phyloP scores from a whole-genome alignment of 2,797 vertebrate genomes.

The Champsocephalus gunnari region DNA sequence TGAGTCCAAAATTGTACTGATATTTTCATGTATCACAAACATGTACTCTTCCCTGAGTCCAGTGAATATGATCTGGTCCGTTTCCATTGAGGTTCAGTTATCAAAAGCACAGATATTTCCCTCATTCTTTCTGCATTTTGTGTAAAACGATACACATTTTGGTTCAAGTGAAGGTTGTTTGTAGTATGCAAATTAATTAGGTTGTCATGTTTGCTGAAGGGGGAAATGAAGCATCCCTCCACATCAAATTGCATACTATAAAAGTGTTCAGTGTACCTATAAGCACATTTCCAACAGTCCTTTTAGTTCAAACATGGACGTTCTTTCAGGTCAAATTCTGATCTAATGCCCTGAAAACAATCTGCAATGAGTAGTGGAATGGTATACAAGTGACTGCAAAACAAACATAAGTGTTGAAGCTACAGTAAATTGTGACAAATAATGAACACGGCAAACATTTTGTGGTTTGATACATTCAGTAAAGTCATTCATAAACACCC shows the following conservation, averaged over 20 bases:
- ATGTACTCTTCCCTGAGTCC: not conserved
- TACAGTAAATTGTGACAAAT: not conserved
- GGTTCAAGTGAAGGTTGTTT: conserved; percentile 16
- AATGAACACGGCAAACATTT: conserved; percentile 16
- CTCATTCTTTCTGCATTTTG: conserved; percentile 5
- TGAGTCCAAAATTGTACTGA: conserved; percentile 6
- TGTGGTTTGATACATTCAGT: not conserved
- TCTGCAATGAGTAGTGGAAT: conserved; percentile 9
- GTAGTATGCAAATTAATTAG: conserved; percentile 32
- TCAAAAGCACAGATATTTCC: conserved; percentile 9
- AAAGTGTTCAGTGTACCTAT: not conserved
- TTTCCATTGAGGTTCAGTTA: conserved; percentile 9
- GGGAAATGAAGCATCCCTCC: not conserved
- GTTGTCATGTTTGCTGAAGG: conserved; percentile 9
- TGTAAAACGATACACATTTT: conserved; percentile 11
- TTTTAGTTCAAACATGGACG: not conserved
- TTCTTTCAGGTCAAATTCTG: not conserved
- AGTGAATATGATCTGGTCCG: not conserved
- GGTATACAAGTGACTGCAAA: not conserved
- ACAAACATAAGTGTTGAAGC: conserved; percentile 9
- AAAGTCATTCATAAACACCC: not conserved
- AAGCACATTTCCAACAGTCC: not conserved
- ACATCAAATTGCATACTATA: conserved; percentile 3
- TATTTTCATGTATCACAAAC: conserved; percentile 13
- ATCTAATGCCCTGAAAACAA: not conserved